Conservation (phyloP, 2,888 invertebrate species). For the Phortica magna region DNA sequence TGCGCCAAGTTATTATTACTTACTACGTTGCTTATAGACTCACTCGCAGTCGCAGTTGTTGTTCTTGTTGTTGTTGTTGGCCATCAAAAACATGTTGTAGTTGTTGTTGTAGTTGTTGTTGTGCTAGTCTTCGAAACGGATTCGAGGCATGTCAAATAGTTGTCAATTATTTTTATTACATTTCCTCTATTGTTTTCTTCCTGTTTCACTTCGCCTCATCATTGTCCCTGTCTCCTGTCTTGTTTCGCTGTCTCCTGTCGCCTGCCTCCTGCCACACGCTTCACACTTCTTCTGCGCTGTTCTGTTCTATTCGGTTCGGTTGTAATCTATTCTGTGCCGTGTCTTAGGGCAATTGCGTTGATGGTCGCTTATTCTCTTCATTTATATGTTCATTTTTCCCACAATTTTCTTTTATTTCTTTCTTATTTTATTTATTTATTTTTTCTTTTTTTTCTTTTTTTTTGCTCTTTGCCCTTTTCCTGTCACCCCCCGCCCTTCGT, state of each 20-base stretch:
- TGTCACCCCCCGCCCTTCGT: background rate
- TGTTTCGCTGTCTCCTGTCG: no score
- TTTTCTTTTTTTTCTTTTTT: conserved; percentile 49
- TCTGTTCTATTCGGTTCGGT: no score
- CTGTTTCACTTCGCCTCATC: background rate
- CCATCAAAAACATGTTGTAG: background rate
- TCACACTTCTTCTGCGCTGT: no score
- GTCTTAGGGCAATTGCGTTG: no score
- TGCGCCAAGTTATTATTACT: conserved; percentile 31
- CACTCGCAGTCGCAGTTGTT: background rate
- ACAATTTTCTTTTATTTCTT: no score
- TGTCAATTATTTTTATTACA: conserved; percentile 73
- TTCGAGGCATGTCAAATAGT: conserved; percentile 72
- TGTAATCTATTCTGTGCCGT: no score
- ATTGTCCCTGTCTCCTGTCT: no score
- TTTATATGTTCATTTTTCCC: no score
- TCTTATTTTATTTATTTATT: no score
- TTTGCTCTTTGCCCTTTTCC: conserved; percentile 28
- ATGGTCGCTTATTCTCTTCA: no score
- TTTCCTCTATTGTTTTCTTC: conserved; percentile 48
- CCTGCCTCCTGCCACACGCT: no score
- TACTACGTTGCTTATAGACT: background rate
- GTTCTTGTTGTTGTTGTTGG: background rate
- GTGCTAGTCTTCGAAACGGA: conserved; percentile 56
- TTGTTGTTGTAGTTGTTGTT: background rate